These are phyloP conservation scores for Acomys russatus DNA, from an alignment of 2,797 vertebrate species.

Conservation along the genomic window DNA sequence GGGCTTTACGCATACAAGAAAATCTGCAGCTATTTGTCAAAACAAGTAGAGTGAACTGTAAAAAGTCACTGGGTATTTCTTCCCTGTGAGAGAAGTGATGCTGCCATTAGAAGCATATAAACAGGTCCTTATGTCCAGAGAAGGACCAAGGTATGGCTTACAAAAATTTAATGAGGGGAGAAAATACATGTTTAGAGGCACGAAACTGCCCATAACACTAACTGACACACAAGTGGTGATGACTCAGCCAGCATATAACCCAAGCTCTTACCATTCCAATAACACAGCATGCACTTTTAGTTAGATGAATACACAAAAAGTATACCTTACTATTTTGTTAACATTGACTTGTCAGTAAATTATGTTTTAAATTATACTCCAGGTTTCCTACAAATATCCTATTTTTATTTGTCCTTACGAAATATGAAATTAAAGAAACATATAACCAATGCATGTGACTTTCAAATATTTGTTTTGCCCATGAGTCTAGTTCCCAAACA, in stretches of 20 bases:
- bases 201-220: not conserved
- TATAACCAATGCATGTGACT: not conserved
- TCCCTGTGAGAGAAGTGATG: not conserved
- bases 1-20: not conserved
- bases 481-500: not conserved
- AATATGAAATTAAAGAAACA: slow-evolving; percentile 5
- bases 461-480: not conserved
- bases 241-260: not conserved
- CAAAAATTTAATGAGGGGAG: not conserved
- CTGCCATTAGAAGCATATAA: not conserved
- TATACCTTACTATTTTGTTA: not conserved
- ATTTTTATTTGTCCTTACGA: not conserved
- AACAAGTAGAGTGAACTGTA: not conserved
- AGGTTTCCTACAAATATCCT: not conserved
- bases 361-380: not conserved
- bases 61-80: not conserved
- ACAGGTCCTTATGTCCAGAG: not conserved
- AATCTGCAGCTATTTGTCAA: not conserved
- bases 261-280: not conserved
- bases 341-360: not conserved
- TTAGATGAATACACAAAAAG: not conserved
- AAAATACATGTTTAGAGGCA: not conserved
- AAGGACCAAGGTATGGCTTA: not conserved
- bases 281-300: not conserved
- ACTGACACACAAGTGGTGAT: not conserved